Conservation (phyloP, 1,140 invertebrate species). For the Batillaria attramentaria region DNA sequence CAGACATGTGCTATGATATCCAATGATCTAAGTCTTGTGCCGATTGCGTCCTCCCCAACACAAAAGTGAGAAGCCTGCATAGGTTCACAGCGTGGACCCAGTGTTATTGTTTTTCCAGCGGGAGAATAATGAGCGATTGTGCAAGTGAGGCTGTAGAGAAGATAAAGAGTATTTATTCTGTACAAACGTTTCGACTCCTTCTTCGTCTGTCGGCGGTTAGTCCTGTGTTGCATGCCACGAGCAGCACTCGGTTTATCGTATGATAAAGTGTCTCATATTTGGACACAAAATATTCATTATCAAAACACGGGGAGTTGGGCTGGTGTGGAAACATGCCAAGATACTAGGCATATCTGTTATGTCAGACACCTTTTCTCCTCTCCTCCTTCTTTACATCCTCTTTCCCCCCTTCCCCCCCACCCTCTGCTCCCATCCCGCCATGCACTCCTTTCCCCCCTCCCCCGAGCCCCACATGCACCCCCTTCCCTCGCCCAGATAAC, state of each 20-base stretch:
- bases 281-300: conserved; percentile 6
- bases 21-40: neutral
- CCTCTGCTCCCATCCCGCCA: neutral
- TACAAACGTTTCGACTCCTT: neutral
- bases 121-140: conserved; percentile 1
- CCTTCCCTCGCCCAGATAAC: neutral
- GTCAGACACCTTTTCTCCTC: too few relatives aligned
- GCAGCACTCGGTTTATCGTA: neutral
- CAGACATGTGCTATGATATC: neutral
- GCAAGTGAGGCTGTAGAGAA: neutral
- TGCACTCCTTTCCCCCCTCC: neutral
- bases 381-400: neutral
- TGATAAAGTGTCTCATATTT: neutral
- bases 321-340: conserved; percentile 8
- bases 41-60: too few relatives aligned
- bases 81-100: neutral
- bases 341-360: neutral
- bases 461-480: neutral
- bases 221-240: too few relatives aligned
- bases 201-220: neutral
- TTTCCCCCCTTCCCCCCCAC: neutral
- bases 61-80: neutral
- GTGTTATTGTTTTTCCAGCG: neutral
- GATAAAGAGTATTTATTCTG: neutral
- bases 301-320: neutral